These are phyloP conservation scores for Formica aserva DNA, from an alignment of 2,888 invertebrate genomes.

Conservation along the genomic window DNA sequence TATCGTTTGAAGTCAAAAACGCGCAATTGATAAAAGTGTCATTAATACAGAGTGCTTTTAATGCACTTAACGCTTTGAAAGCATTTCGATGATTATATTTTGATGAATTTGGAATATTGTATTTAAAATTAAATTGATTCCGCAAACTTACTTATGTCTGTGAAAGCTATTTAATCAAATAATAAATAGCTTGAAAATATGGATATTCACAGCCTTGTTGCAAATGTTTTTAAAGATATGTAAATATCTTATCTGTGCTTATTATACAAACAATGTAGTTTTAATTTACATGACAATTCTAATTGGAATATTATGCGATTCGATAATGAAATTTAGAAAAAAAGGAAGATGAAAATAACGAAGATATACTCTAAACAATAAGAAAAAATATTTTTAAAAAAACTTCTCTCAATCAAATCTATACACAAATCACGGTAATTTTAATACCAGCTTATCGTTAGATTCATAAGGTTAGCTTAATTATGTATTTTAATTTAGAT, in stretches of 20 bases:
- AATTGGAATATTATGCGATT: slow-evolving; percentile 57
- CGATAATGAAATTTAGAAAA: slow-evolving; percentile 46
- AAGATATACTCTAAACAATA: slow-evolving; percentile 67
- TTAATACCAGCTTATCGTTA: slow-evolving; percentile 80
- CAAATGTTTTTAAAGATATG: slow-evolving; percentile 42
- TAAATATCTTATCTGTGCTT: slow-evolving; percentile 68
- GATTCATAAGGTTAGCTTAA: slow-evolving; percentile 76
- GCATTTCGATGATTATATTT: not conserved
- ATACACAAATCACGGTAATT: slow-evolving; percentile 78
- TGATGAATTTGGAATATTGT: not conserved
- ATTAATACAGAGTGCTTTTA: not conserved
- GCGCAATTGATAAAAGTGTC: not conserved
- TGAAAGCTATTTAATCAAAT: slow-evolving; percentile 5
- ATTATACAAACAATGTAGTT: slow-evolving; percentile 57
- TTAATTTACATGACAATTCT: slow-evolving; percentile 60
- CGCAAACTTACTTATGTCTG: not conserved
- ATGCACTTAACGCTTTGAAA: not conserved
- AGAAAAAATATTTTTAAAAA: slow-evolving; percentile 76
- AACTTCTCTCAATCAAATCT: slow-evolving; percentile 74
- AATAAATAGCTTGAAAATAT: slow-evolving; percentile 45
- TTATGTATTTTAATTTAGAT: slow-evolving; percentile 76
- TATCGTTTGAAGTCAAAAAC: slow-evolving; percentile 13
- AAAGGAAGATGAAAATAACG: slow-evolving; percentile 32
- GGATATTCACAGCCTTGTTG: slow-evolving; percentile 49
- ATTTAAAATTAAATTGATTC: slow-evolving; percentile 10